Conservation (phyloP, 2,797 vertebrate species). For the Siniperca obscura region DNA sequence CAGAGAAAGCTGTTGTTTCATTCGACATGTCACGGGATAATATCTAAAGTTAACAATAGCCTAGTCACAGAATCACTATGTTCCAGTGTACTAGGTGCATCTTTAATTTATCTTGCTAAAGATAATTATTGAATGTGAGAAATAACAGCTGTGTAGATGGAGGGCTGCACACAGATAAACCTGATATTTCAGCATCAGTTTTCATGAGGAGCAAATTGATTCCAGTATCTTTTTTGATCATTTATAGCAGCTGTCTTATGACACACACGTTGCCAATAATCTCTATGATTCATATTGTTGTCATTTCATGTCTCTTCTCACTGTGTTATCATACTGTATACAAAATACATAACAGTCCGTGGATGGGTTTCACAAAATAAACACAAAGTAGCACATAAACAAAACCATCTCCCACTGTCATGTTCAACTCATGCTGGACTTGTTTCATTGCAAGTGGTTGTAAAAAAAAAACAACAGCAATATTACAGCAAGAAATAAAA, state of each 20-base stretch:
- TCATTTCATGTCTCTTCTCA: slow-evolving; percentile 33
- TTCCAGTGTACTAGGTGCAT: slow-evolving; percentile 12
- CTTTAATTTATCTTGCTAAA: slow-evolving; percentile 41
- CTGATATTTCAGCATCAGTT: slow-evolving; percentile 9
- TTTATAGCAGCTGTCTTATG: slow-evolving; percentile 25
- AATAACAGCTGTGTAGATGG: not conserved
- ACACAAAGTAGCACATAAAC: slow-evolving; percentile 11
- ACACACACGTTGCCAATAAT: slow-evolving; percentile 40
- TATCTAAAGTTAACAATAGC: slow-evolving; percentile 64
- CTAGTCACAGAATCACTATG: slow-evolving; percentile 29
- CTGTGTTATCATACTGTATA: slow-evolving; percentile 22
- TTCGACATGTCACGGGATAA: slow-evolving; percentile 57
- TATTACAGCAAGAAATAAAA: slow-evolving; percentile 35
- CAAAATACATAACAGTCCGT: slow-evolving; percentile 23
- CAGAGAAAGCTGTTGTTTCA: slow-evolving; percentile 63
- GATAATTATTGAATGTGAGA: slow-evolving; percentile 26
- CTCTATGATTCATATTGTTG: slow-evolving; percentile 44
- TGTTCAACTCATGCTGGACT: slow-evolving; percentile 27
- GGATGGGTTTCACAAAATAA: slow-evolving; percentile 22
- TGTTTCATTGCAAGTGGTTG: slow-evolving; percentile 19
- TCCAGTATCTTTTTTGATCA: slow-evolving; percentile 14
- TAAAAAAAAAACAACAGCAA: not conserved
- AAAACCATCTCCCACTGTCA: slow-evolving; percentile 20
- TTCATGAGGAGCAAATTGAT: slow-evolving; percentile 26
- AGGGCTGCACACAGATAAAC: not conserved